These are phyloP conservation scores for Acleris sparsana DNA, from an alignment of 2,888 invertebrate genomes.

Conservation along the genomic window DNA sequence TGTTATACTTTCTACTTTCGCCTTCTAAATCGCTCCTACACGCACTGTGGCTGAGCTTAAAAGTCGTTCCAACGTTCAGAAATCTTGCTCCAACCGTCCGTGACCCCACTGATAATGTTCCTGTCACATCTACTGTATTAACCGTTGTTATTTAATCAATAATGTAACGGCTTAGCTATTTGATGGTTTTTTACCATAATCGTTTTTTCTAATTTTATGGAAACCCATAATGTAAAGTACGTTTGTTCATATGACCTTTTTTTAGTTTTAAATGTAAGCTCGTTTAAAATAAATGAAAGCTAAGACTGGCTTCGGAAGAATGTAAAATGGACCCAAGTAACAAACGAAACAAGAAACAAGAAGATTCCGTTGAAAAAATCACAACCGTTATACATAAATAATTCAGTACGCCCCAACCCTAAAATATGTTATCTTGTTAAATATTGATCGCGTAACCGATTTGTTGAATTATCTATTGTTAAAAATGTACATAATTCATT, in stretches of 20 bases:
- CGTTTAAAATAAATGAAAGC: too few relatives aligned
- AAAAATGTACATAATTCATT: conserved; percentile 39
- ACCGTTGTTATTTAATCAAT: neutral
- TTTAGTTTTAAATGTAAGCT: too few relatives aligned
- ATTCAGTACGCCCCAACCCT: conserved; percentile 41
- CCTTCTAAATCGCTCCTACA: conserved; percentile 14
- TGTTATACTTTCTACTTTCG: neutral
- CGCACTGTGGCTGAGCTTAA: conserved; percentile 3
- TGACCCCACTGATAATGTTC: conserved; percentile 13
- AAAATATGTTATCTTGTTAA: conserved; percentile 41
- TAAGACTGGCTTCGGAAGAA: too few relatives aligned
- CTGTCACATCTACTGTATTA: conserved; percentile 10
- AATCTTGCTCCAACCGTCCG: conserved; percentile 16
- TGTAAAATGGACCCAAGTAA: too few relatives aligned
- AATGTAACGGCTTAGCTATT: neutral
- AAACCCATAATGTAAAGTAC: too few relatives aligned
- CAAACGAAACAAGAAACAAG: neutral
- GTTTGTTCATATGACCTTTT: too few relatives aligned
- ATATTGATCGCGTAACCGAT: conserved; percentile 50
- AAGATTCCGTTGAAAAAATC: conserved; percentile 29
- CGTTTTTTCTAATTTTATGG: neutral
- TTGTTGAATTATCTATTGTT: conserved; percentile 45
- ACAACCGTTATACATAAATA: conserved; percentile 42
- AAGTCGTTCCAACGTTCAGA: conserved; percentile 32
- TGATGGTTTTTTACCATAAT: neutral